Percentiles rank a stretch among this genome's conserved stretches.
These are phyloP conservation scores for Lagopus muta DNA, from an alignment of 2,113 vertebrate species.

Conservation along the genomic window DNA sequence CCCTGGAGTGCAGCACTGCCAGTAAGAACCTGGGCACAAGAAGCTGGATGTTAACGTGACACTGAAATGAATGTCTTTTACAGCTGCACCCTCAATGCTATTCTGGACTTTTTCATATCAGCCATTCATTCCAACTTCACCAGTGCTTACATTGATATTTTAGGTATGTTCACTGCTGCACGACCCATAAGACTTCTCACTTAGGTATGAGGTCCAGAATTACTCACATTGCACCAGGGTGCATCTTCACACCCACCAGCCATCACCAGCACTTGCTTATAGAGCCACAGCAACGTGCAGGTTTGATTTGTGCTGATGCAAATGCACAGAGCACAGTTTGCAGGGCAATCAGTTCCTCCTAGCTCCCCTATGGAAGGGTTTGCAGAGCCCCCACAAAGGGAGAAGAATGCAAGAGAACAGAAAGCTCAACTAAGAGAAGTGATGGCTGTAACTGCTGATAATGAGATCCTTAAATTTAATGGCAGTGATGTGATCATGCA, in stretches of 20 bases:
- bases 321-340: background rate
- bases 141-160: background rate
- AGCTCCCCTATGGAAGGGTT: background rate
- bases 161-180: too few relatives aligned
- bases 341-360: background rate
- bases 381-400: background rate
- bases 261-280: accelerated
- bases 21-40: background rate
- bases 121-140: background rate
- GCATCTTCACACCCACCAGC: background rate
- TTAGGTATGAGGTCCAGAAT: background rate
- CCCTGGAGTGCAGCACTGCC: background rate
- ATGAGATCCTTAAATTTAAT: accelerated
- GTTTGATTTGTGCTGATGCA: background rate
- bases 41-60: background rate
- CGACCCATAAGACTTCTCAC: accelerated
- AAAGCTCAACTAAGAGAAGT: background rate
- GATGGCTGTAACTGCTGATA: background rate
- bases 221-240: accelerated
- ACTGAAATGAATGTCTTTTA: background rate
- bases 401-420: background rate
- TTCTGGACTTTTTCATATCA: background rate
- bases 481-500: background rate
- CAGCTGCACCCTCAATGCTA: background rate
- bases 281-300: background rate